phyloP scores from a whole-genome alignment of 2,797 vertebrate genomes.

The Neostethus bicornis region DNA sequence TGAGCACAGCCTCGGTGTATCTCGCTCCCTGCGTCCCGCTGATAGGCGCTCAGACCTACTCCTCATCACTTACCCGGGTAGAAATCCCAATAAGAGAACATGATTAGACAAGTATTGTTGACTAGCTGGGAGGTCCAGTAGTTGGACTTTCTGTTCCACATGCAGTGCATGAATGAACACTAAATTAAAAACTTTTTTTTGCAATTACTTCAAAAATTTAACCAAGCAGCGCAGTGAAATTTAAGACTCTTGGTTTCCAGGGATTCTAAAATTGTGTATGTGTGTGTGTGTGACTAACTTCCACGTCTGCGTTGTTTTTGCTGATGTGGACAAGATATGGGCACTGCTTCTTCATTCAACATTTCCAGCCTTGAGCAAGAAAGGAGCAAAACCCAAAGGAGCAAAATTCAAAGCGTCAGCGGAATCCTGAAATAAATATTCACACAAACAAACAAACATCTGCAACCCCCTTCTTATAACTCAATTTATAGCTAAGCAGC shows the following conservation, averaged over 20 bases:
- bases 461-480: conserved; percentile 25
- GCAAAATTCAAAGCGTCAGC: conserved; percentile 60
- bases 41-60: conserved; percentile 54
- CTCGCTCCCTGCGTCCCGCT: conserved; percentile 53
- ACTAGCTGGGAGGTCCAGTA: conserved; percentile 41
- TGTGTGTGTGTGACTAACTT: conserved; percentile 8
- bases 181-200: conserved; percentile 40
- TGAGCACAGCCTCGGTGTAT: conserved; percentile 28
- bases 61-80: conserved; percentile 47
- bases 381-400: conserved; percentile 53
- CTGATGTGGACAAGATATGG: conserved; percentile 63
- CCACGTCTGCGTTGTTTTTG: conserved; percentile 49
- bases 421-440: conserved; percentile 64
- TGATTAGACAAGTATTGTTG: conserved; percentile 49
- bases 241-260: conserved; percentile 23
- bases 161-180: conserved; percentile 3
- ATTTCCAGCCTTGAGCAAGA: conserved; percentile 53
- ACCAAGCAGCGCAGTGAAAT: not conserved
- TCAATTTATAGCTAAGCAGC: conserved; percentile 49
- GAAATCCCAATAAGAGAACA: conserved; percentile 46
- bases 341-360: conserved; percentile 49
- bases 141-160: conserved; percentile 34
- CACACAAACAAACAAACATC: conserved; percentile 44
- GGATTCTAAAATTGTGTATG: conserved; percentile 19
- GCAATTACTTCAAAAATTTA: conserved; percentile 32